Percentiles rank a stretch among this genome's conserved stretches.
These are phyloP conservation scores for Casuarius casuarius DNA, from an alignment of 2,113 vertebrate species.

Conservation along the genomic window DNA sequence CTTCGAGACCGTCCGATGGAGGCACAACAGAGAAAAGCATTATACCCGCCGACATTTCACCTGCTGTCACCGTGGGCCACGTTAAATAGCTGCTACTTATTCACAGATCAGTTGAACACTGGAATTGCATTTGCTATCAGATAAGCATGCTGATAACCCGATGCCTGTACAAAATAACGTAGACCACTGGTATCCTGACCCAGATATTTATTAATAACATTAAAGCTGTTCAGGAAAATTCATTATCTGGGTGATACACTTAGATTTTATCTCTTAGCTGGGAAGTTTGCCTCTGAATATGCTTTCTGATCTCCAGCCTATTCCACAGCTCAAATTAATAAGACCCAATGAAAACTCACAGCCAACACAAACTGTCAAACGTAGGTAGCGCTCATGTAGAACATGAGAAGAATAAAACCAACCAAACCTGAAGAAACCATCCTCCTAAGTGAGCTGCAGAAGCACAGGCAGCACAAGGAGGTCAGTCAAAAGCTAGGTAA, in stretches of 20 bases:
- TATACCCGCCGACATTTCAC: neutral
- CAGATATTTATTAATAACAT: neutral
- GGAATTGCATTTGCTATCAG: neutral
- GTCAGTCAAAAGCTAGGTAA: neutral
- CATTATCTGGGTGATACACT: neutral
- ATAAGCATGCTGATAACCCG: neutral
- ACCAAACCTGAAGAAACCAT: neutral
- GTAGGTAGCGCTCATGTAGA: rapidly evolving
- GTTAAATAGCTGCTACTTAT: neutral
- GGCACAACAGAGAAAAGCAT: neutral
- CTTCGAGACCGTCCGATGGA: neutral
- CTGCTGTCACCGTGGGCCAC: neutral
- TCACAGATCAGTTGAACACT: neutral
- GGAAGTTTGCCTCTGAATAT: neutral
- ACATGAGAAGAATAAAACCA: neutral
- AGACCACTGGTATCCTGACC: neutral
- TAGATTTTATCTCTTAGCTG: neutral
- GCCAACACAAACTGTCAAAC: neutral
- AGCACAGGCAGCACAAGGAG: neutral
- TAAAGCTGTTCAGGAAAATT: neutral
- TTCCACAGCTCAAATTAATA: neutral
- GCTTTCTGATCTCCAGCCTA: neutral
- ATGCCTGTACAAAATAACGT: neutral
- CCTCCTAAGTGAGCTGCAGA: neutral
- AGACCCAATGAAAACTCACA: neutral